Base-by-base conservation (phyloP, 2,888 invertebrate species). In the Raillietiella orientalis region DNA sequence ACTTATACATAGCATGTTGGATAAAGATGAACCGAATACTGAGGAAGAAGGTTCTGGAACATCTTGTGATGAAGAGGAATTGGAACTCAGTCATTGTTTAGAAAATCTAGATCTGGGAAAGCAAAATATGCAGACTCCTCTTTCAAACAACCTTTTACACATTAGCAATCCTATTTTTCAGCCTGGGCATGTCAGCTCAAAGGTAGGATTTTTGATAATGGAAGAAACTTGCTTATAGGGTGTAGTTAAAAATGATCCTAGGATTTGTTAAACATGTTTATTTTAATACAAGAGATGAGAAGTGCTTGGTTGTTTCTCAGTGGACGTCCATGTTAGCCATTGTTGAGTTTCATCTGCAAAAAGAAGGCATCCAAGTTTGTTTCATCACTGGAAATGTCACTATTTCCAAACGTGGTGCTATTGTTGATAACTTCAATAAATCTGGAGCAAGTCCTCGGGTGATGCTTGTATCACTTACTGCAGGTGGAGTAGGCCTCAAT, bases 401-500 rank as follows among this genome's bases (percentile, higher is more conserved):
- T 1, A 62, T 75, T 2, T 52, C 62, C 31, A 58, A 63, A 34
- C 53, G 84, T 3, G 59, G 61, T 36, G 56, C 56, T 25, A 56
- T 66, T 34, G 62, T 79, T 1, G 52, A 58, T 16, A 50, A 55
- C 21, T 62, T 82, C 44, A 82, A 82, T 42, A 50, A 22, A 11
- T 11, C 6, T 22, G 13, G 14, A 22, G 4, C 23, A 17, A 10
- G 21, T 15, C 27, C 23, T 4, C 51, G 43, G 37, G 43, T 57
- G 13, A 45, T 90, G 46, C 48, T 93, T 21, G 52, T 93, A 0
- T 87, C 87, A 0, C 51, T 90, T 15, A 69, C 70, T 30, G 84
- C 90, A 21, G 90, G 87, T 24, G 90, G 87, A 14, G 82, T 84
- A 10, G 90, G 90, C 1, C 52, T 93, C 9, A 90, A 93, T 53